These are phyloP conservation scores for Otus sunia DNA, from an alignment of 2,113 vertebrate species.

Conservation along the genomic window DNA sequence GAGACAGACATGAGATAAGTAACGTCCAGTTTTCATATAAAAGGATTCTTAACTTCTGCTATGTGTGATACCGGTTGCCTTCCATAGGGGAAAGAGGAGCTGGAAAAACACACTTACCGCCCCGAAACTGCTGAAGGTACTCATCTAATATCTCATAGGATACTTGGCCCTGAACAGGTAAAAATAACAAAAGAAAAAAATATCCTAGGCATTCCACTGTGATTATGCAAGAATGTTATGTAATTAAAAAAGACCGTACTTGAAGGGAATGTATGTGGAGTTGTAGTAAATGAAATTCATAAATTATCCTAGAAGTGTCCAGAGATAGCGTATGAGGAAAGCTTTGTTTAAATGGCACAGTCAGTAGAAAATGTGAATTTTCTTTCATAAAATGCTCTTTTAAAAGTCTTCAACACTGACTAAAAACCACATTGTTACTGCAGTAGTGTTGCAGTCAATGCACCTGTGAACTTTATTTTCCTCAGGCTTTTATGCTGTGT, in stretches of 20 bases:
- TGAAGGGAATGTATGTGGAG: background rate
- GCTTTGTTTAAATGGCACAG: background rate
- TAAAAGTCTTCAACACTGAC: background rate
- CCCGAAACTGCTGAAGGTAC: background rate
- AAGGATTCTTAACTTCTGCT: background rate
- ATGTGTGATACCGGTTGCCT: background rate
- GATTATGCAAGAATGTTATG: background rate
- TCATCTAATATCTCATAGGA: background rate
- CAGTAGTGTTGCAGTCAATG: background rate
- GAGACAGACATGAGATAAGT: background rate
- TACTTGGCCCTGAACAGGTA: background rate
- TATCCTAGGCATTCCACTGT: background rate
- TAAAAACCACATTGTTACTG: background rate
- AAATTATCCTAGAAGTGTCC: background rate
- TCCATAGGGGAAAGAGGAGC: background rate
- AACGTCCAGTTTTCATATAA: background rate
- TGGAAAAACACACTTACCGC: background rate
- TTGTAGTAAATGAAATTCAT: constrained; percentile 8
- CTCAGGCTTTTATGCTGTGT: background rate
- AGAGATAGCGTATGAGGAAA: background rate
- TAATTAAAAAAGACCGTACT: constrained; percentile 25
- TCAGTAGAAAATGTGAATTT: background rate
- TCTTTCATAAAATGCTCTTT: background rate
- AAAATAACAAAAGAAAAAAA: background rate
- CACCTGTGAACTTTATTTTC: constrained; percentile 2